Percentiles rank a stretch among this genome's conserved stretches.
Conservation (phyloP, 2,888 invertebrate genomes). For the Stenotaenia linearis region DNA sequence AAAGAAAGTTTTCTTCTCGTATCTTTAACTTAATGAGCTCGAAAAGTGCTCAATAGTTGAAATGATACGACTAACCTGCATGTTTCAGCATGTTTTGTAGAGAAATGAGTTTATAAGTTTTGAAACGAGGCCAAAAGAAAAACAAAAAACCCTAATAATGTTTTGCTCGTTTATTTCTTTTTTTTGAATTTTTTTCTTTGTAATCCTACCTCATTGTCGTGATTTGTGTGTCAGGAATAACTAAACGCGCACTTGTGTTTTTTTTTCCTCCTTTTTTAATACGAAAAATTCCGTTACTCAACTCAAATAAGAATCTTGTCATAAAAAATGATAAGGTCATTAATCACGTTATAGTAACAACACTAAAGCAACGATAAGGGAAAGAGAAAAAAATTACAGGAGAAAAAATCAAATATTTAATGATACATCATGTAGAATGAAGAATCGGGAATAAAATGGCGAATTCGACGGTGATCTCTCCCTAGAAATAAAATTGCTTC, state of each 20-base stretch:
- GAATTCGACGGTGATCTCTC: neutral
- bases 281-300: neutral
- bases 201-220: neutral
- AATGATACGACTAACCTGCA: neutral
- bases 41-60: neutral
- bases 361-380: slow-evolving; percentile 2
- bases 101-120: no score
- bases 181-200: neutral
- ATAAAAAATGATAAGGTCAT: slow-evolving; percentile 15
- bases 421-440: neutral
- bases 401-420: neutral
- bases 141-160: neutral
- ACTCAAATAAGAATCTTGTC: neutral
- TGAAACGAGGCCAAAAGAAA: no score
- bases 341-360: slow-evolving; percentile 14
- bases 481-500: neutral
- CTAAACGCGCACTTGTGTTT: neutral
- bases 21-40: neutral
- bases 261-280: neutral
- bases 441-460: neutral
- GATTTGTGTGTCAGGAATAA: neutral
- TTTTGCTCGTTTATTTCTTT: neutral
- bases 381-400: neutral
- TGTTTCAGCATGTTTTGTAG: no score
- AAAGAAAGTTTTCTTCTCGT: neutral